These are phyloP conservation scores for Eutrigla gurnardus DNA, from an alignment of 2,797 vertebrate species.

Conservation along the genomic window DNA sequence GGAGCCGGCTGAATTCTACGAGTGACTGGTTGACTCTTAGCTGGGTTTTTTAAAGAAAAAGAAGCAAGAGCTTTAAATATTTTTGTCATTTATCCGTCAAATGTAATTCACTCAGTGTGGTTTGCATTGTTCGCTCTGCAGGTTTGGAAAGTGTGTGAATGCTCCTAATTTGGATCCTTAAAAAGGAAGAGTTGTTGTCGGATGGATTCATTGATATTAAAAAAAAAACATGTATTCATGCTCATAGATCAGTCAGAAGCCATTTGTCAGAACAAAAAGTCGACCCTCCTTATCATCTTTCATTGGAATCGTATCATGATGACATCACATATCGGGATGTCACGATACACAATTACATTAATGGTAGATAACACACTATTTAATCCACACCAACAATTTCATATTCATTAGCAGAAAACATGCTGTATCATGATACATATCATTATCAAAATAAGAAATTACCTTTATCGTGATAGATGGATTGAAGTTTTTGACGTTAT, in stretches of 20 bases:
- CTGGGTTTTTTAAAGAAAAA: slow-evolving; percentile 8
- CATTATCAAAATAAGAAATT: too few relatives aligned
- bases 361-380: too few relatives aligned
- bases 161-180: neutral
- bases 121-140: neutral
- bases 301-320: too few relatives aligned
- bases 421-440: too few relatives aligned
- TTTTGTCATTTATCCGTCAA: slow-evolving; percentile 26
- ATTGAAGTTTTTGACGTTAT: neutral
- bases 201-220: neutral
- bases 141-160: slow-evolving; percentile 9
- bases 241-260: neutral
- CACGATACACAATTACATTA: too few relatives aligned
- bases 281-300: neutral
- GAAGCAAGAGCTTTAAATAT: slow-evolving; percentile 14
- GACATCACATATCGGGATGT: too few relatives aligned
- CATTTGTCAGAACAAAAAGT: neutral
- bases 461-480: too few relatives aligned
- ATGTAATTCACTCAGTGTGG: neutral
- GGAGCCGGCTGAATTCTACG: neutral
- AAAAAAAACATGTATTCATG: neutral
- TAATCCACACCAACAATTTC: too few relatives aligned
- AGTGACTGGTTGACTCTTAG: slow-evolving; percentile 31
- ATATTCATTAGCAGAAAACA: too few relatives aligned
- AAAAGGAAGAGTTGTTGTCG: neutral